Base-by-base conservation (phyloP, 1,140 invertebrate genomes). In the Temnothorax longispinosus region DNA sequence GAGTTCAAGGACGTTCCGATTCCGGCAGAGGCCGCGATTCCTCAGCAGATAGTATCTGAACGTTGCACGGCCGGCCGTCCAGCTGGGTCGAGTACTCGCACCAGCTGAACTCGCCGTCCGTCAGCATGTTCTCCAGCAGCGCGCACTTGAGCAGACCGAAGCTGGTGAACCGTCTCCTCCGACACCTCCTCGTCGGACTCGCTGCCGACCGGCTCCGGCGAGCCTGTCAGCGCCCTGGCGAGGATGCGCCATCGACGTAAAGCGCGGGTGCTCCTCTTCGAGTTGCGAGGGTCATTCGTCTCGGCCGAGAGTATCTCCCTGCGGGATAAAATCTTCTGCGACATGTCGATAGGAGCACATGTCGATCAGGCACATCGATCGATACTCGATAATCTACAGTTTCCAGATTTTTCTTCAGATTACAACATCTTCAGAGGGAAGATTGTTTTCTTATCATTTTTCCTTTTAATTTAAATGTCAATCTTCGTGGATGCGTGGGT, bases 1-100 rank as follows among this genome's bases (percentile, higher is more conserved):
- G 44, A 98, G 94, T 93, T 98, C 98, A 89, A 98, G 95, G 3
- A 98, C 96, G 88, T 94, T 96, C 92, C 97, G 97, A 85, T 96
- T 96, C 3, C 96, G 94, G 92, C 98, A 98, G 27, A 97, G 93
- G 4, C 96, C 88, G 56, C 96, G 94, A 93, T 98, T 97, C 87
- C 96, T 96, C 52, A 98, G 94, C 85, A 97, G 96, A 93, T 98
- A 97, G 90, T 97, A 97, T 96, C 60, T 96, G 94, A 0, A 97
- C 94, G 11, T 92, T 94, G 90, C 94, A 96, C 41, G 95, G 92
- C 13, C 41, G 80, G 3, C 93, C 88, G 38, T 92, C 89, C 74
- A 97, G 87, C 62, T 89, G 88, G 76, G 95, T 94, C 21, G 95
- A 95, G 90, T 97, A 97, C 89, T 95, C 93, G 89, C 93, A 95